Evolutionary conservation across 2,888 invertebrate genomes (phyloP), one percentile per base, ranked within the genome.

Genomic region (Harpagoxenus sublaevis): DNA sequence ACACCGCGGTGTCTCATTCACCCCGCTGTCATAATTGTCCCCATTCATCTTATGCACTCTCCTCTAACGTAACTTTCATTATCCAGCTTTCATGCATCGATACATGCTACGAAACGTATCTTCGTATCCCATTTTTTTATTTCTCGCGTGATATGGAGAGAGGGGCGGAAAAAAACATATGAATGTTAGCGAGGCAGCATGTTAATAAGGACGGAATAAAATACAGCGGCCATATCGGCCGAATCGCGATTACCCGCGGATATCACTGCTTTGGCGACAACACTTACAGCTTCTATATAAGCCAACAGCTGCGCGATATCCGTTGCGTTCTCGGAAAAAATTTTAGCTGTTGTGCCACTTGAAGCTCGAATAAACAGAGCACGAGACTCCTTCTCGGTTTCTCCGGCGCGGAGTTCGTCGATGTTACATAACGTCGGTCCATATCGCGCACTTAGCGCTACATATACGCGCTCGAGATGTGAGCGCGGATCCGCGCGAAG

Each of bases 61-160:
- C 39, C 68, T 55, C n/a, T 78, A 78, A 78, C 12, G 51, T 51
- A 66, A 45, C 31, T 70, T 78, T 70, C 68, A 78, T 78, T 45
- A 57, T 70, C 70, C n/a, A 15, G 1, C 23, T 45, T 55, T 31
- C 31, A 55, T 18, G 23, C 39, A 9, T 68, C 12, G 51, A 39
- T 9, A 42, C 31, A 45, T 9, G 9, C 0, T 42, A 9, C 15
- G 31, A 42, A 77, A 55, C 18, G 51, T 28, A 55, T 45, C 8
- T 35, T 28, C 18, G 9, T 15, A 23, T 18, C 28, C 12, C 4
- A 42, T 55, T 23, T 60, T 60, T 77, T 28, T 68, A 39, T 78
- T 31, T 74, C 31, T 57, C 12, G 3, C n/a, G 2, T 15, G 12
- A 12, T 2, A 15, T 2, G 23, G 10, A 60, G 18, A 45, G n/a